Conservation (phyloP, 2,113 vertebrate genomes). For the Hypomesus transpacificus region DNA sequence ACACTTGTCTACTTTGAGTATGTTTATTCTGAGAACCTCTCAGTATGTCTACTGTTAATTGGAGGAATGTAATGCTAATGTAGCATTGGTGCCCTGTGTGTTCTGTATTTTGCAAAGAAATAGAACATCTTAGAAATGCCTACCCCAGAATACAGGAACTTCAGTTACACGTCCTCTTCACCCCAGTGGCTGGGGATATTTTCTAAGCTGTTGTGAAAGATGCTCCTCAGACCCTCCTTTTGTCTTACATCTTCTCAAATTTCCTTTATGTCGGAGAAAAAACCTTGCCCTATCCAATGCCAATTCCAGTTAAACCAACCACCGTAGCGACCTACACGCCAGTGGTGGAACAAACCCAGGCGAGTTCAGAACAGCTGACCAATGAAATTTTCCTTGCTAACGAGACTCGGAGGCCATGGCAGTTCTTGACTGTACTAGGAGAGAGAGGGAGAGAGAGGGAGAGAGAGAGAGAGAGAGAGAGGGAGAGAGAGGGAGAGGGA, state of each 20-base stretch:
- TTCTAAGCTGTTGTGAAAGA: too few relatives aligned
- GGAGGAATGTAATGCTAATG: too few relatives aligned
- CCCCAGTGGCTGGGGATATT: too few relatives aligned
- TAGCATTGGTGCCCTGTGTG: too few relatives aligned
- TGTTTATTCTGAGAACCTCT: not conserved
- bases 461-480: slow-evolving; percentile 23
- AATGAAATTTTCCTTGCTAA: slow-evolving; percentile 24
- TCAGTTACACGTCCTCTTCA: too few relatives aligned
- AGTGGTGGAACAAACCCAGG: slow-evolving; percentile 38
- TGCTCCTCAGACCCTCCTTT: too few relatives aligned
- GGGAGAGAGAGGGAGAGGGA: slow-evolving; percentile 34
- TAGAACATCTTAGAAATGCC: too few relatives aligned
- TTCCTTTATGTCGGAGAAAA: not conserved
- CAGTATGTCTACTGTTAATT: not conserved
- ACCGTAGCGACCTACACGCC: not conserved
- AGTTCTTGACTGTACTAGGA: slow-evolving; percentile 31
- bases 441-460: slow-evolving; percentile 27
- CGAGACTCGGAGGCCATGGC: slow-evolving; percentile 25
- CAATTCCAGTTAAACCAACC: not conserved
- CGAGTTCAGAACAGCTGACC: slow-evolving; percentile 44
- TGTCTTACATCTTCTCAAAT: not conserved
- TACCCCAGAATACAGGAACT: too few relatives aligned
- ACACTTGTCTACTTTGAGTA: not conserved
- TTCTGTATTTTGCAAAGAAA: too few relatives aligned
- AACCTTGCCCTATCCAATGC: not conserved